These are phyloP conservation scores for Mimachlamys varia DNA, from an alignment of 2,888 invertebrate genomes.

Conservation along the genomic window DNA sequence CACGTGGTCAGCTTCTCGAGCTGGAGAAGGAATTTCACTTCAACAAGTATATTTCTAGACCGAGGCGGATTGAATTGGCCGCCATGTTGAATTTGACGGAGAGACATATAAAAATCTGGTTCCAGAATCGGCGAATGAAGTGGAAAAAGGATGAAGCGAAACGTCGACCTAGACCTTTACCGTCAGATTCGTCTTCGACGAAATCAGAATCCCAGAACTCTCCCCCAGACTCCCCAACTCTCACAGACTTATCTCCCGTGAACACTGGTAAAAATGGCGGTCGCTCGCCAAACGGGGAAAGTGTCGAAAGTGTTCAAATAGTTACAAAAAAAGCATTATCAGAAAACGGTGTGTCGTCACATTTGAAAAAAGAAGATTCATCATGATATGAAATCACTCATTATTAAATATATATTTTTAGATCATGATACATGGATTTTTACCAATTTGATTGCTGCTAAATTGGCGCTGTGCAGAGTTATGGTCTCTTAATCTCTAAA, in stretches of 20 bases:
- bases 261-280: slow-evolving; percentile 11
- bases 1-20: slow-evolving; percentile 97
- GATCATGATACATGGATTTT: background rate
- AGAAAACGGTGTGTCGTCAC: slow-evolving; percentile 11
- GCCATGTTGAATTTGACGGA: slow-evolving; percentile 97
- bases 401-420: background rate
- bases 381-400: background rate
- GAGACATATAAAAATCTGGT: slow-evolving; percentile 88
- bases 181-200: slow-evolving; percentile 49
- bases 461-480: background rate
- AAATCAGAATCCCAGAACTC: slow-evolving; percentile 52
- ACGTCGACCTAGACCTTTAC: slow-evolving; percentile 70
- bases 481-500: background rate
- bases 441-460: background rate
- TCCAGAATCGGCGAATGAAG: slow-evolving; percentile 83
- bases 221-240: slow-evolving; percentile 61
- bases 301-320: slow-evolving; percentile 24
- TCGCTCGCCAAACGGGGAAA: background rate
- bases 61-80: slow-evolving; percentile 98
- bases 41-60: slow-evolving; percentile 98
- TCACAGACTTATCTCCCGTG: slow-evolving; percentile 53
- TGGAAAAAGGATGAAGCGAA: slow-evolving; percentile 81
- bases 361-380: slow-evolving; percentile 15
- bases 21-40: slow-evolving; percentile 99
- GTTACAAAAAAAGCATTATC: slow-evolving; percentile 17